These are phyloP conservation scores for Pseudomyrmex dendroicus DNA, from an alignment of 1,140 invertebrate species.

Conservation along the genomic window DNA sequence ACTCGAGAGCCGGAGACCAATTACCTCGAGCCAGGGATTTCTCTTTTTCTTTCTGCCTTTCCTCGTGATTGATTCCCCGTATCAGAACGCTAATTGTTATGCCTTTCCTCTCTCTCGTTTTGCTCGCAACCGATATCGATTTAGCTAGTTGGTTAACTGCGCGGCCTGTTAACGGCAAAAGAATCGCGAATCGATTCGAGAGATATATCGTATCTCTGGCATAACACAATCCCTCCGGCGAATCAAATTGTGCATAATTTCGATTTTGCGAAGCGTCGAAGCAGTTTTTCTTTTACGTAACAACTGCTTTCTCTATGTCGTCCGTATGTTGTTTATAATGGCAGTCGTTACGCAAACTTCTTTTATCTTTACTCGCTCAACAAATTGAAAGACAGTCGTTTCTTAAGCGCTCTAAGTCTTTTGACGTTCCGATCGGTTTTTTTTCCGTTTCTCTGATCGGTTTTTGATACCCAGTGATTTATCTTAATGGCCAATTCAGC, in stretches of 20 bases:
- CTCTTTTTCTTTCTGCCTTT: conserved; percentile 60
- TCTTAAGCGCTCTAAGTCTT: background rate
- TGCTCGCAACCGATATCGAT: conserved; percentile 61
- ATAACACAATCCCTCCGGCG: background rate
- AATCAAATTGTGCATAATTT: conserved; percentile 49
- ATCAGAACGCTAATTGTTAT: conserved; percentile 68
- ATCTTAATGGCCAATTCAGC: conserved; percentile 20
- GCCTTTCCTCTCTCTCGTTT: conserved; percentile 44
- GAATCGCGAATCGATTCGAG: conserved; percentile 13
- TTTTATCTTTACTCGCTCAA: conserved; percentile 1
- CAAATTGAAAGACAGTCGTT: conserved; percentile 24
- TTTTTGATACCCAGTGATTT: background rate
- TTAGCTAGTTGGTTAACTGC: conserved; percentile 47
- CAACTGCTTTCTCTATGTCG: background rate
- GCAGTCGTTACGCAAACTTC: background rate
- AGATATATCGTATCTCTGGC: conserved; percentile 15
- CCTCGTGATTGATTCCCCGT: conserved; percentile 65
- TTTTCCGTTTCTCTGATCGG: background rate
- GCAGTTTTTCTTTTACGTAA: conserved; percentile 9
- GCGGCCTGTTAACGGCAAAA: conserved; percentile 23
- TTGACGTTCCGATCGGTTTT: background rate
- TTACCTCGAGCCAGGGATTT: conserved; percentile 51
- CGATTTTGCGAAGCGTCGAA: conserved; percentile 26
- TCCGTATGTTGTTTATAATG: conserved; percentile 4
- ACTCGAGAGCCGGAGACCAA: conserved; percentile 48